Base-by-base conservation (phyloP, 2,888 invertebrate genomes). In the Sphecodes monilicornis region DNA sequence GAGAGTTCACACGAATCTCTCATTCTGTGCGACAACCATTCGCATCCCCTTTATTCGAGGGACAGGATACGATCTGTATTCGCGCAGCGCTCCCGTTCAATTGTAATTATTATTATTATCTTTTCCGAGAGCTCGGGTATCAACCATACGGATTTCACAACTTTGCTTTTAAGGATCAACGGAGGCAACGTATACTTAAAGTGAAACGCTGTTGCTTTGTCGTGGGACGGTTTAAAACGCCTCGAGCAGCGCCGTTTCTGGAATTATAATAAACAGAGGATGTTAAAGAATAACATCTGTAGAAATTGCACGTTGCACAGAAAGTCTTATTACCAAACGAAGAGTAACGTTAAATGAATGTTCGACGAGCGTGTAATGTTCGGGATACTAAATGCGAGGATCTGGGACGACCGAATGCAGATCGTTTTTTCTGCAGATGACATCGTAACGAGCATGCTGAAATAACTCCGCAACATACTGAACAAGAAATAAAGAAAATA, bases 21-120 rank as follows among this genome's bases (percentile, higher is more conserved):
- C 22, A 22, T 69, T 39, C 50, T 18, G 32, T 16, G 16, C 50
- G 54, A 43, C 80, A 80, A 77, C 75, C 78, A 70, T 80, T 69
- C 68, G 60, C 68, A 64, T 78, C 66, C 57, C 66, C 57, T 60
- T 77, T 66, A 72, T 78, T 54, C 64, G 64, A 76, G 43, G 60
- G 60, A 76, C 80, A 70, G 83, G 81, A 89, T 81, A 86, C 68
- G 78, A 75, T 64, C 10, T 70, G 75, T 36, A 76, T 78, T 86
- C 71, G 41, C 70, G 68, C 50, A 68, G 70, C 70, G 86, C 72
- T 87, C 60, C 81, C 72, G 70, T 73, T 79, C 78, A 80, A 89
- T 82, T 86, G 89, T 86, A 70, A 87, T 88, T 73, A 88, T 88
- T 78, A 60, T 78, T 86, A 86, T 54, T 54, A 54, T 54, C n/a